Base-by-base conservation (phyloP, 2,888 invertebrate genomes). In the Agonopterix subpropinquella region DNA sequence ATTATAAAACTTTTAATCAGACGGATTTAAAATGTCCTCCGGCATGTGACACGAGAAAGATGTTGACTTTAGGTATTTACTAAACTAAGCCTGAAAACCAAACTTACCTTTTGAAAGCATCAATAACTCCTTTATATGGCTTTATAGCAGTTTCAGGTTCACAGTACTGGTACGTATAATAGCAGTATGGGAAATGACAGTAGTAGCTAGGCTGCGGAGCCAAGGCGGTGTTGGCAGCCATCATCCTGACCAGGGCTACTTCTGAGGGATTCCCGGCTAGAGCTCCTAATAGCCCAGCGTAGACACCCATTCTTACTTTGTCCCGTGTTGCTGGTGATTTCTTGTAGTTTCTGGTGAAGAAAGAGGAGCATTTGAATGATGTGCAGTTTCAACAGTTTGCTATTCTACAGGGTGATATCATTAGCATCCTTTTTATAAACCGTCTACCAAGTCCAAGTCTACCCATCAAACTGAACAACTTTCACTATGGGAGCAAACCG, bases 251-350 rank as follows among this genome's bases (percentile, higher is more conserved):
- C 9, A 98, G 90, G 2, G 96, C 93, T 47, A 98, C 94, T 85
- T 99, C 98, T 0, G 98, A 96, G 0, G 98, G 98, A 11, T 96
- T 98, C 41, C 98, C 98, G 42, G 97, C 94, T 72, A 98, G 94
- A 4, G 98, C 94, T 7, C 96, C 97, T 39, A 91, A 85, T 10
- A 89, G 75, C 1, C 98, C 98, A 2, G 98, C 96, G 2, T 91
- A 80, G 86, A 96, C 92, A 42, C 98, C 98, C 54, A 98, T 89
- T 0, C 73, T 86, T 55, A 96, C 93, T 80, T 96, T 97, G 45
- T 89, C 89, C 0, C 91, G 58, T 61, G 98, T 93, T 59, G 89
- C 91, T 8, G 98, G 97, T 11, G 92, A 89, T 53, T 89, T 89
- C 2, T 92, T 92, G 64, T 92, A 91, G 10, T 50, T 56, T 4